Percentiles rank a stretch among this genome's conserved stretches.
Conservation (phyloP, 2,113 vertebrate genomes). For the Aleadryas rufinucha region DNA sequence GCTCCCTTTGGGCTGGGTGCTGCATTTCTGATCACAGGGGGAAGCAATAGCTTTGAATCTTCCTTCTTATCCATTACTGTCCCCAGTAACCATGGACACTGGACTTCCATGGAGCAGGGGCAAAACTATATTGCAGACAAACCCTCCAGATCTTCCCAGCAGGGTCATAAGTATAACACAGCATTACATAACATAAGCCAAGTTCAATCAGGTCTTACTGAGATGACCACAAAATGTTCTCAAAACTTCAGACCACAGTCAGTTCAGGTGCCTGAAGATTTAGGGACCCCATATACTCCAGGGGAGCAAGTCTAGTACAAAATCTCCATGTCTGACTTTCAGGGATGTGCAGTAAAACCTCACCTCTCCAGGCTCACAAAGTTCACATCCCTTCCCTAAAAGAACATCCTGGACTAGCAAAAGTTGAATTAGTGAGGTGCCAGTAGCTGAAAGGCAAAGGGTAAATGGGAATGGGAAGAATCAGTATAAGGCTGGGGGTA, state of each 20-base stretch:
- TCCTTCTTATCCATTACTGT: background rate
- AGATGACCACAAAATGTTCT: background rate
- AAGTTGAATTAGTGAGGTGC: background rate
- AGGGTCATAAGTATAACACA: background rate
- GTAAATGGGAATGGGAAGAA: background rate
- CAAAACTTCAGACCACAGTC: background rate
- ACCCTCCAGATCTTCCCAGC: background rate
- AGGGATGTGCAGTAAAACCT: background rate
- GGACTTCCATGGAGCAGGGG: background rate
- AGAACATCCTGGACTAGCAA: background rate
- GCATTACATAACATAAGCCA: background rate
- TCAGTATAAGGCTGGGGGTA: background rate
- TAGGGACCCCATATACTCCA: too few relatives aligned
- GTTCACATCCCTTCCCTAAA: background rate
- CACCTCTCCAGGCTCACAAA: background rate
- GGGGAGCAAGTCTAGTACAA: background rate
- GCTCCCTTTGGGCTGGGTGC: background rate
- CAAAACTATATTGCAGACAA: background rate
- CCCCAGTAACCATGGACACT: background rate
- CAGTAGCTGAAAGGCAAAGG: background rate
- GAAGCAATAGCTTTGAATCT: background rate
- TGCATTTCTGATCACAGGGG: background rate
- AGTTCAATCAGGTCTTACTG: background rate
- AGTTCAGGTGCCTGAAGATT: background rate
- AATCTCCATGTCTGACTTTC: background rate